Conservation (phyloP, 2,797 vertebrate species). For the Emys orbicularis region DNA sequence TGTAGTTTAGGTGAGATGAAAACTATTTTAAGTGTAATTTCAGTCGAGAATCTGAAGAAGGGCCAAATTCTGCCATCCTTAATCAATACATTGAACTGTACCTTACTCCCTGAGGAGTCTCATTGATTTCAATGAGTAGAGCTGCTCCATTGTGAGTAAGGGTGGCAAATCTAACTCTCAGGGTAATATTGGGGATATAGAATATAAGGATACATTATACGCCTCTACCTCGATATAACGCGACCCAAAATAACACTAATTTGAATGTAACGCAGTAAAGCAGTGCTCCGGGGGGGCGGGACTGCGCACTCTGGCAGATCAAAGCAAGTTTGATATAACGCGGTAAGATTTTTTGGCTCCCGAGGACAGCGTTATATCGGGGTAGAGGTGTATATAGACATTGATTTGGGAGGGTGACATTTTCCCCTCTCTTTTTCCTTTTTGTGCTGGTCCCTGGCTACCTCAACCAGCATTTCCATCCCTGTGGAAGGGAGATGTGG, state of each 20-base stretch:
- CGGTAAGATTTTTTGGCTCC: too few relatives aligned
- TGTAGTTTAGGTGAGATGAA: neutral
- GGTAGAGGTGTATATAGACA: neutral
- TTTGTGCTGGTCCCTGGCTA: neutral
- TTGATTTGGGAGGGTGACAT: neutral
- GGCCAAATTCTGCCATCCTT: neutral
- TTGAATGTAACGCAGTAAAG: too few relatives aligned
- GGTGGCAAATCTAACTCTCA: neutral
- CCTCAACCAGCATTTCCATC: neutral
- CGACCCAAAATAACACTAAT: too few relatives aligned
- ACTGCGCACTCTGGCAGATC: too few relatives aligned
- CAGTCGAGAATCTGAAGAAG: neutral
- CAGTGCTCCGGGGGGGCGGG: too few relatives aligned
- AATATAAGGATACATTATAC: neutral
- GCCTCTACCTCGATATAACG: too few relatives aligned
- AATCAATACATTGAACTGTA: neutral
- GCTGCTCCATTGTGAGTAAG: neutral
- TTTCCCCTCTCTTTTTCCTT: neutral
- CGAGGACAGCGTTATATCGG: too few relatives aligned
- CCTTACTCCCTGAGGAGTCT: neutral
- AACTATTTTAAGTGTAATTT: neutral
- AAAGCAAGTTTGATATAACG: too few relatives aligned
- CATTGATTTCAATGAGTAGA: neutral
- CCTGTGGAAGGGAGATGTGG: neutral
- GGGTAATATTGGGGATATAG: neutral